phyloP scores from a whole-genome alignment of 23 tunicate species.

The Styela plicata region DNA sequence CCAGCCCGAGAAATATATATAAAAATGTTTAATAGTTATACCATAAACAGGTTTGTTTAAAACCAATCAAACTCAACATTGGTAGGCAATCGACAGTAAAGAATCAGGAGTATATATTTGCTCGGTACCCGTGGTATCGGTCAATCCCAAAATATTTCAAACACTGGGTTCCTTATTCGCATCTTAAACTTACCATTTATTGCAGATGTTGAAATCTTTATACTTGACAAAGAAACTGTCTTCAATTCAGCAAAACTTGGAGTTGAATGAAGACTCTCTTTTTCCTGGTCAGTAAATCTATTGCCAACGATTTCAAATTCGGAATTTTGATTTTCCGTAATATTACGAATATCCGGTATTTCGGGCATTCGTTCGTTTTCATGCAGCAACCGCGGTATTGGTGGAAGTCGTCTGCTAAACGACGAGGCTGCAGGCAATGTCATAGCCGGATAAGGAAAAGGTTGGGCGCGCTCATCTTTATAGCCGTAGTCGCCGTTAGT shows the following conservation, averaged over 20 bases:
- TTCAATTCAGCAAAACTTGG: conserved; percentile 15
- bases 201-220: conserved; percentile 20
- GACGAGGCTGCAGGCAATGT: conserved; percentile 19
- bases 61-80: no score
- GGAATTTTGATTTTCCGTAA: not conserved
- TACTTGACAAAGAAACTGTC: conserved; percentile 25
- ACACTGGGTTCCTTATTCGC: no score
- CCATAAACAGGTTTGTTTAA: no score
- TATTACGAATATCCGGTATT: not conserved
- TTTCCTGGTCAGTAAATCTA: not conserved
- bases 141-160: no score
- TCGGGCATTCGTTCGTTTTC: not conserved
- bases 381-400: not conserved
- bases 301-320: not conserved
- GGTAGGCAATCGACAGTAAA: no score
- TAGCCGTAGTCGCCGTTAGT: not conserved
- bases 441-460: not conserved
- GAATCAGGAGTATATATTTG: no score
- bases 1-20: no score
- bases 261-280: not conserved
- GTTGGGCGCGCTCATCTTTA: not conserved
- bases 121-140: no score
- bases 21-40: no score
- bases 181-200: conserved; percentile 11
- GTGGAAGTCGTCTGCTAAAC: not conserved